Percentiles rank a stretch among this genome's conserved stretches.
phyloP scores from a whole-genome alignment of 2,888 invertebrate genomes.

The Anthrax anthrax region DNA sequence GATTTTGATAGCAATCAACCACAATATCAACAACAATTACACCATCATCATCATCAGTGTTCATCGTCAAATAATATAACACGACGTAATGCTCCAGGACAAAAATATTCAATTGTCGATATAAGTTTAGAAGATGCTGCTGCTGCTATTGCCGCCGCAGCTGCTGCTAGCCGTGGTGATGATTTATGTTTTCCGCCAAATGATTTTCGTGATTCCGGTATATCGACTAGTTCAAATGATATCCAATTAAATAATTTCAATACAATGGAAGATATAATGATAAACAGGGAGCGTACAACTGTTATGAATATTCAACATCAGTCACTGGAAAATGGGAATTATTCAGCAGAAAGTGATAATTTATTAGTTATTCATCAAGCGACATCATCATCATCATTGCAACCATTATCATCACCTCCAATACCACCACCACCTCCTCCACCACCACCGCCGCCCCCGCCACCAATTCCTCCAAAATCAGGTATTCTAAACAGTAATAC shows the following conservation, averaged over 20 bases:
- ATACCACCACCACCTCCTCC: slow-evolving; percentile 22
- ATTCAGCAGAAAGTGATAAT: not conserved
- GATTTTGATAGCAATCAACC: slow-evolving; percentile 31
- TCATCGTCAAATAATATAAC: not conserved
- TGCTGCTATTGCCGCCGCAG: slow-evolving; percentile 22
- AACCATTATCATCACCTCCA: slow-evolving; percentile 11
- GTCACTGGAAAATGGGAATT: not conserved
- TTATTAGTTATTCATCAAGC: too few species aligned
- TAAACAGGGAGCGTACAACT: slow-evolving; percentile 6
- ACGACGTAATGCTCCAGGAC: slow-evolving; percentile 9
- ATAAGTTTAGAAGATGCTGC: slow-evolving; percentile 37
- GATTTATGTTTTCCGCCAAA: slow-evolving; percentile 19
- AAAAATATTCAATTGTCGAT: slow-evolving; percentile 36
- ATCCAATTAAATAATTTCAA: slow-evolving; percentile 28
- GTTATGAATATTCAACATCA: slow-evolving; percentile 9
- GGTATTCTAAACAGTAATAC: not conserved
- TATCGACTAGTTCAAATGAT: slow-evolving; percentile 32
- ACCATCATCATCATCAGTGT: too few species aligned
- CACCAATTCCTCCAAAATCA: slow-evolving; percentile 31
- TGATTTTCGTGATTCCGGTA: slow-evolving; percentile 34
- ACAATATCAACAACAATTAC: too few species aligned
- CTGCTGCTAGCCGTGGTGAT: not conserved
- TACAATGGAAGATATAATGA: slow-evolving; percentile 11
- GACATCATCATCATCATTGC: too few species aligned
- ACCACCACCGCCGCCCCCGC: slow-evolving; percentile 24